Percentiles rank a stretch among this genome's conserved stretches.
phyloP scores from a whole-genome alignment of 2,888 invertebrate species.

The Monoplex corrugatus region DNA sequence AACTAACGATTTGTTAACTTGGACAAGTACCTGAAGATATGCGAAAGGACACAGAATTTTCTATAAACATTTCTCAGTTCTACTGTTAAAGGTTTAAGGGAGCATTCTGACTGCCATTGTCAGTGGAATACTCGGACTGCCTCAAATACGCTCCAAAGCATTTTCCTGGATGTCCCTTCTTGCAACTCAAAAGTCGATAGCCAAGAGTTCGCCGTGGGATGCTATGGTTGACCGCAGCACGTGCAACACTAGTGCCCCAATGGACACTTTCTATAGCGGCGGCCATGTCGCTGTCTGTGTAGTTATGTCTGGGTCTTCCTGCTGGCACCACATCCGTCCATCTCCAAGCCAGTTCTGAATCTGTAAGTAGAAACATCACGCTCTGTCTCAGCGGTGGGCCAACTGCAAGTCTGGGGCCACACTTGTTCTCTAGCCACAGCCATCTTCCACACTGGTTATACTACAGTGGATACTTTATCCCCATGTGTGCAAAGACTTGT shows the following conservation, averaged over 20 bases:
- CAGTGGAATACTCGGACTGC: background rate
- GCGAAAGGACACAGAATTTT: background rate
- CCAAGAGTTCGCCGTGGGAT: conserved; percentile 37
- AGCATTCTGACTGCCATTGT: background rate
- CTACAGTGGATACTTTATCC: no score
- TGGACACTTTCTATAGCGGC: conserved; percentile 41
- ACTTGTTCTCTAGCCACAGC: background rate
- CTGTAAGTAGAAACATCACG: conserved; percentile 47
- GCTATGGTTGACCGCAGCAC: conserved; percentile 12
- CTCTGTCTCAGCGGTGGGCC: background rate
- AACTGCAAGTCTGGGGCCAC: background rate
- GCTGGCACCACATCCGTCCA: background rate
- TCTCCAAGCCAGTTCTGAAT: background rate
- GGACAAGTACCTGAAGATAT: background rate
- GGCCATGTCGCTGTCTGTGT: conserved; percentile 41
- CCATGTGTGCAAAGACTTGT: no score
- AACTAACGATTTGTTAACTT: no score
- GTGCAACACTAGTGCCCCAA: conserved; percentile 37
- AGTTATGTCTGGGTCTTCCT: background rate
- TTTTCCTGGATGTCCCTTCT: conserved; percentile 37
- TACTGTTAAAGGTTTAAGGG: no score
- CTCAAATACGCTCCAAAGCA: conserved; percentile 41
- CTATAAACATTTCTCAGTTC: no score
- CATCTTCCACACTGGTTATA: background rate
- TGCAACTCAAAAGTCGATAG: conserved; percentile 32